Conservation (phyloP, 2,888 invertebrate species). For the Pharmacophagus antenor region DNA sequence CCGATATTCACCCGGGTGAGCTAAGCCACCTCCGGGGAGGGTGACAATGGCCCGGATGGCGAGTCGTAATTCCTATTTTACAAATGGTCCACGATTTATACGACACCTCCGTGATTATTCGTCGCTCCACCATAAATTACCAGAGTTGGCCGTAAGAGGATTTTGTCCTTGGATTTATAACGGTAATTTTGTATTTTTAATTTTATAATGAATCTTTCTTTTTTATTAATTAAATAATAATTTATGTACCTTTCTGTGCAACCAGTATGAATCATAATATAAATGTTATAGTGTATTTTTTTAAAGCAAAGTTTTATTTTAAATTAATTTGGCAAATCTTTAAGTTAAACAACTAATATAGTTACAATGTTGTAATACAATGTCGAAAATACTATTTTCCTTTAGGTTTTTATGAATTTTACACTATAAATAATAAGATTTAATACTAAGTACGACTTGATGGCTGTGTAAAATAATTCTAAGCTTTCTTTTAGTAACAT, state of each 20-base stretch:
- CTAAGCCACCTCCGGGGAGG: constrained; percentile 40
- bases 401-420: too few relatives aligned
- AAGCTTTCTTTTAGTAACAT: too few relatives aligned
- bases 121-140: constrained; percentile 74
- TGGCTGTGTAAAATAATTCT: too few relatives aligned
- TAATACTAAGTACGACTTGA: too few relatives aligned
- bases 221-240: background rate
- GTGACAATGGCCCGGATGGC: constrained; percentile 59
- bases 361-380: too few relatives aligned
- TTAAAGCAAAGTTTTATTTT: too few relatives aligned
- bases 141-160: constrained; percentile 64
- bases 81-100: constrained; percentile 79
- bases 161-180: constrained; percentile 76
- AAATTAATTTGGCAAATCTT: background rate
- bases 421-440: too few relatives aligned
- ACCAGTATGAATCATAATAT: background rate
- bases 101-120: constrained; percentile 78
- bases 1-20: constrained; percentile 30
- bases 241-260: background rate
- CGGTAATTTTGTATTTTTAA: constrained; percentile 60
- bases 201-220: constrained; percentile 25
- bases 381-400: too few relatives aligned
- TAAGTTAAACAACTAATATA: too few relatives aligned
- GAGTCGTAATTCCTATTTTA: constrained; percentile 77
- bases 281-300: background rate